Conservation (phyloP, 2,797 vertebrate genomes). For the Nannoperca australis region DNA sequence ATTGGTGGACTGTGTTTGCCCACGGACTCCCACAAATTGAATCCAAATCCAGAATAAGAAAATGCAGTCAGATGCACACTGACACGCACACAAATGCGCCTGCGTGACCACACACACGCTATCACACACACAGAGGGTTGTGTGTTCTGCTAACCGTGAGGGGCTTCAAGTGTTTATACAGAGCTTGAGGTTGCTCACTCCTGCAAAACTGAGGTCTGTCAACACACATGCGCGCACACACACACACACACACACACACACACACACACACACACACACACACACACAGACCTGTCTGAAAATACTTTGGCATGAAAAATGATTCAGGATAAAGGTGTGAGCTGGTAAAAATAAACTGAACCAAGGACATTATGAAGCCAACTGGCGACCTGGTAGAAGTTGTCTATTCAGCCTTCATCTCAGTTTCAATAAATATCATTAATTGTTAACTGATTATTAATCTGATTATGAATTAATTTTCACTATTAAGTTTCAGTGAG, state of each 20-base stretch:
- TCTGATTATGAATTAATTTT: too few species aligned
- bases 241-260: background rate
- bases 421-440: background rate
- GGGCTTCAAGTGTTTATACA: constrained; percentile 42
- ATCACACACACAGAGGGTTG: constrained; percentile 11
- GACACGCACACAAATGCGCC: constrained; percentile 5
- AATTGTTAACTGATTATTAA: background rate
- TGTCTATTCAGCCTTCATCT: background rate
- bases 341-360: background rate
- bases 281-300: background rate
- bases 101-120: constrained; percentile 13
- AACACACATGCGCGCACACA: background rate
- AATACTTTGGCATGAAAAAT: background rate
- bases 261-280: constrained; percentile 1
- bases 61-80: background rate
- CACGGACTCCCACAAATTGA: constrained; percentile 10
- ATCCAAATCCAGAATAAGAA: constrained; percentile 9
- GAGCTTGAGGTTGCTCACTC: constrained; percentile 15
- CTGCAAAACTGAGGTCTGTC: constrained; percentile 25
- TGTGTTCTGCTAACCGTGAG: constrained; percentile 47
- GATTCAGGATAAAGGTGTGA: background rate
- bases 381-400: background rate
- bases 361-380: background rate
- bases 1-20: constrained; percentile 25
- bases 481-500: background rate